phyloP scores from a whole-genome alignment of 1,140 invertebrate genomes.

The Plectus sambesii region DNA sequence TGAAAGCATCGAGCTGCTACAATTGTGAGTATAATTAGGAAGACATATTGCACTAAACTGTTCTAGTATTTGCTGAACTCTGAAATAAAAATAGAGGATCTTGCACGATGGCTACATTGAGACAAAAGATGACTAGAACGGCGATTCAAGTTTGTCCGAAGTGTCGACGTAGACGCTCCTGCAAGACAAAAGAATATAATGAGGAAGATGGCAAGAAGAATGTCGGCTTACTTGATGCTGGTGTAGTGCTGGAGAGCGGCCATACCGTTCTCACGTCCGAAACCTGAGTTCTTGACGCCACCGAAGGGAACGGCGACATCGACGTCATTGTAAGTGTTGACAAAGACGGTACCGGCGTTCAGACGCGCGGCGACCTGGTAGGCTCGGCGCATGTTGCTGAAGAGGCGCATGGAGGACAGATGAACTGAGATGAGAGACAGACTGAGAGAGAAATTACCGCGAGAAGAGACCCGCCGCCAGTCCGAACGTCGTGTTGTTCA shows the following conservation, averaged over 20 bases:
- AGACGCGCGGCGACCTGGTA: constrained; percentile 46
- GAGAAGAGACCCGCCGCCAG: constrained; percentile 52
- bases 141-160: constrained; percentile 20
- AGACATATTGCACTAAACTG: too few relatives aligned
- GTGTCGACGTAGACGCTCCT: constrained; percentile 39
- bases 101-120: too few relatives aligned
- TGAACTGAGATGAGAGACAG: background rate
- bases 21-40: too few relatives aligned
- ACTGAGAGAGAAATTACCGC: constrained; percentile 26
- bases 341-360: constrained; percentile 53
- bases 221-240: constrained; percentile 53
- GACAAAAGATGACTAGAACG: too few relatives aligned
- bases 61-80: too few relatives aligned
- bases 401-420: constrained; percentile 12
- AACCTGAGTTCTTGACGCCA: constrained; percentile 38
- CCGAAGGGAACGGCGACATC: constrained; percentile 38
- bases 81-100: too few relatives aligned
- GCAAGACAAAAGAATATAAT: too few relatives aligned
- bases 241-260: constrained; percentile 51
- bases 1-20: too few relatives aligned
- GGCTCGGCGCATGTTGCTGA: constrained; percentile 38
- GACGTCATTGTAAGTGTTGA: constrained; percentile 43
- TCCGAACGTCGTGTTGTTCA: constrained; percentile 53
- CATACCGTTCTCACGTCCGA: constrained; percentile 50
- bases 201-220: too few relatives aligned